Evolutionary conservation across 2,888 invertebrate genomes (phyloP).

Genomic region (Oxyteleia sp.): DNA sequence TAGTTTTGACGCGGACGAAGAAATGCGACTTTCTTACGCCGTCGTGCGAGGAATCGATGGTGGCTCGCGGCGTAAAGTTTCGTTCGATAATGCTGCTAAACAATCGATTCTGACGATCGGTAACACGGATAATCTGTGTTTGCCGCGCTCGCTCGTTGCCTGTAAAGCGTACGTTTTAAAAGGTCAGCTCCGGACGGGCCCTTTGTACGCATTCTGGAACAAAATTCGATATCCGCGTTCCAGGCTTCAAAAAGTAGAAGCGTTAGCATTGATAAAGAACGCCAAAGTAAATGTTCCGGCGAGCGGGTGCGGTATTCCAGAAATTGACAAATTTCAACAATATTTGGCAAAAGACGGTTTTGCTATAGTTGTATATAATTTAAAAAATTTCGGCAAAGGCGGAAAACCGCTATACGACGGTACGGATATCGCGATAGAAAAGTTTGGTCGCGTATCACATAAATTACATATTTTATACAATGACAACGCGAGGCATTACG

Average conservation of each 20-base stretch:
- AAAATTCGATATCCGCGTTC: background rate
- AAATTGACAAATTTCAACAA: slow-evolving; percentile 31
- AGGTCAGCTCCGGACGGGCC: background rate
- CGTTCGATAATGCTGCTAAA: too few relatives aligned
- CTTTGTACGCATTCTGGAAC: background rate
- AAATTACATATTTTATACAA: slow-evolving; percentile 37
- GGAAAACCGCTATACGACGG: slow-evolving; percentile 30
- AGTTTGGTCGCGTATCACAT: background rate
- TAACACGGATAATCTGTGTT: too few relatives aligned
- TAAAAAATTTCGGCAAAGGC: background rate
- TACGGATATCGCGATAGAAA: slow-evolving; percentile 1
- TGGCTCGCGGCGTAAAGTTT: too few relatives aligned
- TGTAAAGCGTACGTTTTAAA: too few relatives aligned
- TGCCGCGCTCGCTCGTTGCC: too few relatives aligned
- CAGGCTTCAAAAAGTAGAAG: slow-evolving; percentile 5
- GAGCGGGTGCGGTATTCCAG: slow-evolving; percentile 14
- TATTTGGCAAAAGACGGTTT: slow-evolving; percentile 7
- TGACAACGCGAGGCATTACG: slow-evolving; percentile 24
- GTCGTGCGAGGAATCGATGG: too few relatives aligned
- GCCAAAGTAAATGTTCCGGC: background rate
- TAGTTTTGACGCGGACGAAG: too few relatives aligned
- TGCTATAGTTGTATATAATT: slow-evolving; percentile 16
- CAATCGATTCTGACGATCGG: too few relatives aligned
- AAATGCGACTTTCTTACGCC: too few relatives aligned
- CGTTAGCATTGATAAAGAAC: slow-evolving; percentile 3